A percentile compares a stretch with the other conserved stretches of the same genome.
phyloP scores from a whole-genome alignment of 2,888 invertebrate species.

The Apamea crenata region DNA sequence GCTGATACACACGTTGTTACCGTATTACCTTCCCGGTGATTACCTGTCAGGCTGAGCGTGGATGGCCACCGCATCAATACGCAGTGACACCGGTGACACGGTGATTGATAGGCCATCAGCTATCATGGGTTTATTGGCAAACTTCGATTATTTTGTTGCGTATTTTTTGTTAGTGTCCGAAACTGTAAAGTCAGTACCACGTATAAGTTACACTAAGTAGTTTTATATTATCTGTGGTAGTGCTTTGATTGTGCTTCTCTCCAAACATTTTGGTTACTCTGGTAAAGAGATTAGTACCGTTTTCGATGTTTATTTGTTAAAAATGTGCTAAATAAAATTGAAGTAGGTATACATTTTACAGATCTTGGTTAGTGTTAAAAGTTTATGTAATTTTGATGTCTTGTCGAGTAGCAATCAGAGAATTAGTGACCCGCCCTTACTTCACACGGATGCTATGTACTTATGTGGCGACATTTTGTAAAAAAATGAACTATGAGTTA shows the following conservation, averaged over 20 bases:
- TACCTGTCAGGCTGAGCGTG: slow-evolving; percentile 44
- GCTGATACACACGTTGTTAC: not conserved
- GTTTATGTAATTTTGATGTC: not conserved
- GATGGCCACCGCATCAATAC: slow-evolving; percentile 15
- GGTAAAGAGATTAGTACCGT: not conserved
- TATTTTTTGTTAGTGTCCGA: not conserved
- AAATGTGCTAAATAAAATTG: not conserved
- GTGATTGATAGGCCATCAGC: slow-evolving; percentile 35
- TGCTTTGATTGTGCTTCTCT: not conserved
- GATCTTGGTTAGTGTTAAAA: not conserved
- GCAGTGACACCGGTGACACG: slow-evolving; percentile 22
- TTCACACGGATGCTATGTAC: too few relatives aligned
- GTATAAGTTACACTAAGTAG: not conserved
- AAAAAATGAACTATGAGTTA: not conserved
- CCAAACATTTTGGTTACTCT: not conserved
- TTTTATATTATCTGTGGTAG: not conserved
- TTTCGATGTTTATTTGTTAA: not conserved
- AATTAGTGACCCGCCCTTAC: not conserved
- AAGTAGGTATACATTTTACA: not conserved
- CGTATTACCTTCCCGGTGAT: slow-evolving; percentile 29
- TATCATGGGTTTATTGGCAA: slow-evolving; percentile 5
- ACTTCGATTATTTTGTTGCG: slow-evolving; percentile 20
- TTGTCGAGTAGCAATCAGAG: not conserved
- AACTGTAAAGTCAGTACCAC: not conserved
- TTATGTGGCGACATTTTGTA: not conserved